Percentiles rank a stretch among this genome's conserved stretches.
Conservation (phyloP, 2,888 invertebrate genomes). For the Nephrotoma appendiculata region DNA sequence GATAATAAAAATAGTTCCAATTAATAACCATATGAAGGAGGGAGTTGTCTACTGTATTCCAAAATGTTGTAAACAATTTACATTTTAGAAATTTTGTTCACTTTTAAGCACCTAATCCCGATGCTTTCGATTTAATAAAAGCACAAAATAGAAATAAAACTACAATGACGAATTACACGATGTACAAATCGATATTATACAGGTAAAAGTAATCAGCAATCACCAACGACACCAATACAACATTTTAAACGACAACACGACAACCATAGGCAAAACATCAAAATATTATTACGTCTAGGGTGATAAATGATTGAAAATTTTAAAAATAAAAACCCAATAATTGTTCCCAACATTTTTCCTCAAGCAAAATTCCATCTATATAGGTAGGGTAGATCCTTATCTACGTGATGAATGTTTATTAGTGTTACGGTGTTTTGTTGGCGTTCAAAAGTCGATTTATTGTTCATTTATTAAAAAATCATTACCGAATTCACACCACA, state of each 20-base stretch:
- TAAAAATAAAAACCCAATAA: neutral
- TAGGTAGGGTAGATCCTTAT: neutral
- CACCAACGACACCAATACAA: neutral
- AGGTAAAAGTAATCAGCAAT: neutral
- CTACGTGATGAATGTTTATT: neutral
- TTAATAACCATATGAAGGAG: too few relatives aligned
- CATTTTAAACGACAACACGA: neutral
- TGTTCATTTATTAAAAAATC: neutral
- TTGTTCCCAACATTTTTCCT: neutral
- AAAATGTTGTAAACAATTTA: too few relatives aligned
- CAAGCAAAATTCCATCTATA: too few relatives aligned
- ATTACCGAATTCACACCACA: neutral
- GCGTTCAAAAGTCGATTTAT: neutral
- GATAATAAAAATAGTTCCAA: too few relatives aligned
- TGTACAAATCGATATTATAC: neutral
- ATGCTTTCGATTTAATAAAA: too few relatives aligned
- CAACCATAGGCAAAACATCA: neutral
- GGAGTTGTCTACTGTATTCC: too few relatives aligned
- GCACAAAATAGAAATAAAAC: too few relatives aligned
- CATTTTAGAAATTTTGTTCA: too few relatives aligned
- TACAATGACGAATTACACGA: neutral
- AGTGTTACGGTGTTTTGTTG: neutral
- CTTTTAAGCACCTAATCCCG: too few relatives aligned
- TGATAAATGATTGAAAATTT: neutral
- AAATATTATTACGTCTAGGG: neutral